Evolutionary conservation across 2,888 invertebrate genomes (phyloP).

Genomic region (Mesopsocus fuscifrons): DNA sequence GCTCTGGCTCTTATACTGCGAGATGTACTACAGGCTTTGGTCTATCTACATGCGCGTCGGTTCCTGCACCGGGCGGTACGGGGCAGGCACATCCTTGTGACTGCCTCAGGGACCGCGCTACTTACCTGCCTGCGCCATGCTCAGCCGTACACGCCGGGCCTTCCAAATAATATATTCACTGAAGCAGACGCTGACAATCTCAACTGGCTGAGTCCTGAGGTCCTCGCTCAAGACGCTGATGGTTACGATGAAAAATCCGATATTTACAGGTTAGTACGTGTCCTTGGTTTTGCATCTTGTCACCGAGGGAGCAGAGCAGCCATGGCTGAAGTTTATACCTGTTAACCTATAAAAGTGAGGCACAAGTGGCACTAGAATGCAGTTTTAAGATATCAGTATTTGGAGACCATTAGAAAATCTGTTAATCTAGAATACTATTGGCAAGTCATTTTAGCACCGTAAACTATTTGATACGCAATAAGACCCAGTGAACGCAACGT

Average conservation of each 20-base stretch:
- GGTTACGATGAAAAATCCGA: conserved; percentile 84
- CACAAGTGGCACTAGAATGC: no score
- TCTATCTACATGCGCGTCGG: conserved; percentile 68
- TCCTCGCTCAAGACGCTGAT: conserved; percentile 67
- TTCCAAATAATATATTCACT: conserved; percentile 36
- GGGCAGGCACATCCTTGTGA: conserved; percentile 67
- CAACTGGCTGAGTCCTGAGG: conserved; percentile 84
- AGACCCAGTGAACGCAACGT: no score
- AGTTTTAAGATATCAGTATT: no score
- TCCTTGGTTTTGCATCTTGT: no score
- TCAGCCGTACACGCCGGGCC: conserved; percentile 32
- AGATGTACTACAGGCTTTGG: conserved; percentile 59
- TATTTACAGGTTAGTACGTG: conserved; percentile 53
- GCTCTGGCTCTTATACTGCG: conserved; percentile 59
- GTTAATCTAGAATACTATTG: no score
- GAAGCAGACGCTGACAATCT: conserved; percentile 47
- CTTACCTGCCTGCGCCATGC: conserved; percentile 65
- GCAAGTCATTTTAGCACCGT: no score
- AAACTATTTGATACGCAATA: no score
- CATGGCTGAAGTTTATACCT: no score
- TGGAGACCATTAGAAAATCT: no score
- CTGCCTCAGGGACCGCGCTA: conserved; percentile 47
- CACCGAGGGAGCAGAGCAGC: no score
- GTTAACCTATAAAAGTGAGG: no score
- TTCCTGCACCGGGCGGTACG: conserved; percentile 72